Conservation (phyloP, 2,797 vertebrate genomes). For the Danio tinwini region DNA sequence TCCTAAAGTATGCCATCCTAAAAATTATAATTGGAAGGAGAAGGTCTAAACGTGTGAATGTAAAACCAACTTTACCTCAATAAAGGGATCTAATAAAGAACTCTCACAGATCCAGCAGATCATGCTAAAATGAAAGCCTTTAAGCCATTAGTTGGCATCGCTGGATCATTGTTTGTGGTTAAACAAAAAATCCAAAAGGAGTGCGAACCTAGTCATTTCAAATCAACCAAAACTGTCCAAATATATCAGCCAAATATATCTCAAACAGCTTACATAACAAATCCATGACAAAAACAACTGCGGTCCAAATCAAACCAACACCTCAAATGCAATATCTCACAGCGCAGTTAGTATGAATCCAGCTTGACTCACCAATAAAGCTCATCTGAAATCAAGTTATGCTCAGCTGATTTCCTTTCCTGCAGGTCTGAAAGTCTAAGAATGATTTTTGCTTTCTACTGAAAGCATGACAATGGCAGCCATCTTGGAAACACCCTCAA, state of each 20-base stretch:
- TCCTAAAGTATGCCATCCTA: too few relatives aligned
- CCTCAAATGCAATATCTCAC: not conserved
- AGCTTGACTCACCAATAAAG: slow-evolving; percentile 18
- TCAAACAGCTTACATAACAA: not conserved
- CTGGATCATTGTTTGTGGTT: not conserved
- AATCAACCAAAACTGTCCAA: not conserved
- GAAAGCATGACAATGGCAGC: slow-evolving; percentile 4
- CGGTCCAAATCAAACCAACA: not conserved
- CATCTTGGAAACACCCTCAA: slow-evolving; percentile 27
- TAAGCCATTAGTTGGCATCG: not conserved
- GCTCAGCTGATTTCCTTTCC: not conserved
- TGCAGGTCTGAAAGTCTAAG: not conserved
- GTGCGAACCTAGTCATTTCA: not conserved
- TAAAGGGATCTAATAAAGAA: too few relatives aligned
- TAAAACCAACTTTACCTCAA: too few relatives aligned
- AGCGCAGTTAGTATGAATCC: not conserved
- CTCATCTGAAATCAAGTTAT: not conserved
- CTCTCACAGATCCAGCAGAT: not conserved
- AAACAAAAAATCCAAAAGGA: not conserved
- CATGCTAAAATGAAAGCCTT: not conserved
- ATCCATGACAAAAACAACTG: not conserved
- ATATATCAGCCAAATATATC: not conserved
- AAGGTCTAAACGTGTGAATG: too few relatives aligned
- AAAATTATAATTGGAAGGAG: too few relatives aligned
- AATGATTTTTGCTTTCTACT: not conserved